phyloP scores from a whole-genome alignment of 2,797 vertebrate species.

The Streptopelia turtur region DNA sequence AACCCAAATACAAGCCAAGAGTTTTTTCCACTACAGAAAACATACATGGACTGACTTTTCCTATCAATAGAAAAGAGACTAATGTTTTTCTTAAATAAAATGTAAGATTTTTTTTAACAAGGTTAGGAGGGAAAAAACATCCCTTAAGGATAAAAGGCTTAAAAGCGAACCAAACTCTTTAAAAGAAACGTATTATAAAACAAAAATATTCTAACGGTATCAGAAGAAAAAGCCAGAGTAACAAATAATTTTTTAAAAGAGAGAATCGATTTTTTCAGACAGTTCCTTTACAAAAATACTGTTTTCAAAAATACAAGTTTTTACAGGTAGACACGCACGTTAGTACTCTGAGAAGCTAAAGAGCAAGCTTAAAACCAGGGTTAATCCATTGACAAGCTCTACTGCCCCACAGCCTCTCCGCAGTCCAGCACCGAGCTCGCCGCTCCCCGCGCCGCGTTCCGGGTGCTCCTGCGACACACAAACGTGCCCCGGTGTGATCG shows the following conservation, averaged over 20 bases:
- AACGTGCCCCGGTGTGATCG: neutral
- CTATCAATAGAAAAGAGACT: neutral
- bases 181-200: neutral
- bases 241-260: neutral
- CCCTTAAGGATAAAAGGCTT: neutral
- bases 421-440: neutral
- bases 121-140: neutral
- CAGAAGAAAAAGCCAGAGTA: neutral
- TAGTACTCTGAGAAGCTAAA: neutral
- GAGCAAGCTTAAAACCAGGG: neutral
- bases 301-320: neutral
- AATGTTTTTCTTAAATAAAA: constrained; percentile 41
- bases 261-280: neutral
- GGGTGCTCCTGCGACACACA: neutral
- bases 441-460: neutral
- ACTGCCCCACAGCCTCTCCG: neutral
- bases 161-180: neutral
- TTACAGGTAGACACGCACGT: neutral
- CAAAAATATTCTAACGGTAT: neutral
- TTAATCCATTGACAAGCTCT: neutral
- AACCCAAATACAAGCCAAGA: constrained; percentile 57
- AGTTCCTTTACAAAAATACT: neutral
- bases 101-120: constrained; percentile 11
- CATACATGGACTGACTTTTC: constrained; percentile 19
- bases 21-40: constrained; percentile 37